phyloP scores from a whole-genome alignment of 2,113 vertebrate genomes.

The Rhinichthys klamathensis region DNA sequence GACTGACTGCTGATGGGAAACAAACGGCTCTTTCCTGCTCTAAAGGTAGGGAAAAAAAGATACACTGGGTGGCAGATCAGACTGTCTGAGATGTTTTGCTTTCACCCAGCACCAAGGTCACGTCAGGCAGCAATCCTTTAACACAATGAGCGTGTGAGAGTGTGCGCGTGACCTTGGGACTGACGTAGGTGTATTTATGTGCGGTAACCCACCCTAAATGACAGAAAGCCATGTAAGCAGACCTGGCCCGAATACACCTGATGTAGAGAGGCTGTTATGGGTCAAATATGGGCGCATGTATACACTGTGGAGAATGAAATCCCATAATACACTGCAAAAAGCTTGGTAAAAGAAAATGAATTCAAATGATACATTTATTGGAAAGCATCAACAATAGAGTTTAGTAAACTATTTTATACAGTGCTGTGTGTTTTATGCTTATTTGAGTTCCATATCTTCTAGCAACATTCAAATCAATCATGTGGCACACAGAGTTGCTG shows the following conservation, averaged over 20 bases:
- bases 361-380: not conserved
- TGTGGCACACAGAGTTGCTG: no score
- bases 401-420: not conserved
- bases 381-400: not conserved
- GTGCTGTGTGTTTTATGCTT: not conserved
- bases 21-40: slow-evolving; percentile 70
- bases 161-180: slow-evolving; percentile 34
- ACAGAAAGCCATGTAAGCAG: slow-evolving; percentile 32
- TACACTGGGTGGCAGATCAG: slow-evolving; percentile 38
- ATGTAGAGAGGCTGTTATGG: slow-evolving; percentile 9
- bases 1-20: slow-evolving; percentile 64
- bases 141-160: slow-evolving; percentile 33
- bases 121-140: slow-evolving; percentile 40
- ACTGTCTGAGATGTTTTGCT: slow-evolving; percentile 51
- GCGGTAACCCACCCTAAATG: slow-evolving; percentile 28
- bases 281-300: not conserved
- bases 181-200: slow-evolving; percentile 45
- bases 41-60: slow-evolving; percentile 51
- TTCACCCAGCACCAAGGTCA: slow-evolving; percentile 65
- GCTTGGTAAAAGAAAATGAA: not conserved
- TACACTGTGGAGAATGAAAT: not conserved
- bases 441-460: not conserved
- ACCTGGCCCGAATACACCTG: not conserved
- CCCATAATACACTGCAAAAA: not conserved
- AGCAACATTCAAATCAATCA: not conserved